Evolutionary conservation across 1,140 invertebrate genomes (phyloP), one percentile per base, ranked within the genome.

Genomic region (Solen grandis): DNA sequence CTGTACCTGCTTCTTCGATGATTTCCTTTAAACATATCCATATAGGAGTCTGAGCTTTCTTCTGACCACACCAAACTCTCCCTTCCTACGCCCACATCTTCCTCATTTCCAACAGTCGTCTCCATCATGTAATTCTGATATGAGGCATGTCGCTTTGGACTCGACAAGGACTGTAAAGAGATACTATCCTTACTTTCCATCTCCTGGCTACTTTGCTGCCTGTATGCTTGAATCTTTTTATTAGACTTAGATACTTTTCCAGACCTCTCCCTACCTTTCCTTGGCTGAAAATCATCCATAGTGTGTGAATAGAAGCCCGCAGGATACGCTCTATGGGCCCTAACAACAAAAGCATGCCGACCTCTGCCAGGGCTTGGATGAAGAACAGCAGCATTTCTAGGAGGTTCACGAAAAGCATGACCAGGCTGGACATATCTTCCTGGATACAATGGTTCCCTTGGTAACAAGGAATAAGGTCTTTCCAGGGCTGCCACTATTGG

Each of bases 111-210:
- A 65, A 10, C 63, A 14, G 38, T 19, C 8, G 31, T 54, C 36
- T 78, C 50, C 46, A 60, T 57, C 75, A 41, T 69, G 27, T 27
- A 57, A 33, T 78, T 78, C 65, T 41, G 46, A 68, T 69, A 46
- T 31, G 54, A 59, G 31, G 52, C 31, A 50, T 55, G 50, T 59
- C 29, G 25, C 27, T 46, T 59, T 36, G 22, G 16, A 27, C 22
- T 25, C n/a, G 65, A 27, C 41, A 46, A 8, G 19, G 41, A n/a
- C n/a, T n/a, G n/a, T n/a, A n/a, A n/a, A n/a, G n/a, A n/a, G n/a
- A n/a, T n/a, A n/a, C n/a, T n/a, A n/a, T n/a, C n/a, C n/a, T n/a
- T n/a, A n/a, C n/a, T n/a, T n/a, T n/a, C n/a, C n/a, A n/a, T n/a
- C n/a, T n/a, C n/a, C n/a, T 62, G 60, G 3, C 5, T 63, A 52